Evolutionary conservation across 2,113 vertebrate genomes (phyloP).

Genomic region (Limanda limanda): DNA sequence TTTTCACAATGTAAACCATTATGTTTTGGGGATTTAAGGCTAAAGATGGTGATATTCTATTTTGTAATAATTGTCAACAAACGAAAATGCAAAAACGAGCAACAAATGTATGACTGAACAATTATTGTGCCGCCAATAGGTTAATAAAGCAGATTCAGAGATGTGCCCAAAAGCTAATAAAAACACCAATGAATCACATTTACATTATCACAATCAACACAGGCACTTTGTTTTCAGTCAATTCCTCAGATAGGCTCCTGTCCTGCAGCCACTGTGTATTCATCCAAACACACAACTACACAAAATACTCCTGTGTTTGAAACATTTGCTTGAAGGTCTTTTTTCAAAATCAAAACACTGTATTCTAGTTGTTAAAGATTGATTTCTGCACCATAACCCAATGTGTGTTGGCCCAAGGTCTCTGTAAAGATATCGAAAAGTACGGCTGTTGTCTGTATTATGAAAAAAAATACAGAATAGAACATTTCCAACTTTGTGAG

Average conservation of each 20-base stretch:
- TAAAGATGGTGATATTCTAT: neutral
- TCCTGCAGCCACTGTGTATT: neutral
- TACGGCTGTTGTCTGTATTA: too few species aligned
- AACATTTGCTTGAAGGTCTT: too few species aligned
- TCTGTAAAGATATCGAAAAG: too few species aligned
- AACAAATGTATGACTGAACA: neutral
- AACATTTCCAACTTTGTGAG: neutral
- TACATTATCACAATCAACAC: too few species aligned
- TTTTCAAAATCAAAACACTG: too few species aligned
- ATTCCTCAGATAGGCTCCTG: too few species aligned
- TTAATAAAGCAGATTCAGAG: neutral
- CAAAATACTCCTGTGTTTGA: neutral
- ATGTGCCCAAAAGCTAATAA: too few species aligned
- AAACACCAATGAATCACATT: too few species aligned
- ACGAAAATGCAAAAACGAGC: neutral
- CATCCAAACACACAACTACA: neutral
- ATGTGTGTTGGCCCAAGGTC: neutral
- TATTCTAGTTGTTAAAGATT: too few species aligned
- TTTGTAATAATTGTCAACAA: neutral
- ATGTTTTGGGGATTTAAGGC: neutral
- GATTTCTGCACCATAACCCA: neutral
- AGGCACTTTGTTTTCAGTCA: too few species aligned
- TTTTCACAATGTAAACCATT: constrained; percentile 24
- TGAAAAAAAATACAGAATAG: neutral
- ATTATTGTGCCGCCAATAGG: neutral